Conservation (phyloP, 2,113 vertebrate genomes). For the Murina feae region DNA sequence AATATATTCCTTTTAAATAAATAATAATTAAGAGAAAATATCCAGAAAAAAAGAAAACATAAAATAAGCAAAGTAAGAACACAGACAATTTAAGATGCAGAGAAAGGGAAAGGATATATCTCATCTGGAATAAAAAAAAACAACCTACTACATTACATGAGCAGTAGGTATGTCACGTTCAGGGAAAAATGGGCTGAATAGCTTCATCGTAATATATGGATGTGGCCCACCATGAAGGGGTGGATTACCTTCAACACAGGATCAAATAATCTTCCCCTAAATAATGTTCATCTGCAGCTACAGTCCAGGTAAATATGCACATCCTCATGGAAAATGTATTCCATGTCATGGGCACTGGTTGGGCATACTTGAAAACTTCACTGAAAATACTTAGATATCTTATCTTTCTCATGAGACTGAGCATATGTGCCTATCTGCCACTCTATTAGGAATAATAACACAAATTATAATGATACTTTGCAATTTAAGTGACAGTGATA, state of each 20-base stretch:
- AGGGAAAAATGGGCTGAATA: background rate
- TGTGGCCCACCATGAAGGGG: background rate
- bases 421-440: background rate
- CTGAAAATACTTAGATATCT: background rate
- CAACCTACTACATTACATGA: background rate
- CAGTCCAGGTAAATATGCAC: background rate
- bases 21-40: background rate
- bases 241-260: background rate
- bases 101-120: background rate
- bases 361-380: background rate
- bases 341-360: background rate
- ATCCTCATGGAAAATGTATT: background rate
- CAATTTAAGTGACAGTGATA: background rate
- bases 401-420: background rate
- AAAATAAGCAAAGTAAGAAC: background rate
- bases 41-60: background rate
- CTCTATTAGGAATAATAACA: background rate
- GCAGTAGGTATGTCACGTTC: background rate
- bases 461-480: background rate
- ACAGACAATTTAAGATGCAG: background rate
- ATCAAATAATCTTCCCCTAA: background rate
- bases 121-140: background rate
- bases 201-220: background rate
- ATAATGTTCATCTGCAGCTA: background rate
- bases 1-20: background rate